These are phyloP conservation scores for Malacosoma neustria DNA, from an alignment of 2,888 invertebrate species.

Conservation along the genomic window DNA sequence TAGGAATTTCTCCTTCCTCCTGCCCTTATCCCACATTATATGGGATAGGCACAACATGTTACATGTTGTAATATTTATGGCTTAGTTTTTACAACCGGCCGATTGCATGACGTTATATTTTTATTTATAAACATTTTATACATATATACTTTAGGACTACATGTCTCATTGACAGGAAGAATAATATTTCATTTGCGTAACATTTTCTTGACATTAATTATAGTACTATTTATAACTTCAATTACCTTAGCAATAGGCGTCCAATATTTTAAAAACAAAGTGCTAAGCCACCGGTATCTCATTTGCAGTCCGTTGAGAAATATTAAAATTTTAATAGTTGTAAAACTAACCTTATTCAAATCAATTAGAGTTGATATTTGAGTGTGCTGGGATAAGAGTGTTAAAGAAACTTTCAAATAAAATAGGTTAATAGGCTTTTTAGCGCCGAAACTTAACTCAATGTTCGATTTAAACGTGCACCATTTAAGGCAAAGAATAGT, in stretches of 20 bases:
- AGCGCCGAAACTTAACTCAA: constrained; percentile 57
- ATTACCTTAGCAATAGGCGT: background rate
- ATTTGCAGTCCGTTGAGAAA: background rate
- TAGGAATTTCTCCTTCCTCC: no score
- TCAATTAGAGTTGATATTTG: background rate
- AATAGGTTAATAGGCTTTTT: constrained; percentile 69
- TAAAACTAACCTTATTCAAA: background rate
- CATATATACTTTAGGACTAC: no score
- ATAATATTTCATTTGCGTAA: background rate
- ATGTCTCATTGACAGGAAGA: no score
- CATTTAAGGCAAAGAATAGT: constrained; percentile 40
- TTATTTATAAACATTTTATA: no score
- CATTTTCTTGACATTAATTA: background rate
- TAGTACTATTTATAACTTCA: background rate
- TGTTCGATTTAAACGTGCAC: constrained; percentile 49
- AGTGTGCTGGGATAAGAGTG: constrained; percentile 14
- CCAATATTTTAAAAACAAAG: background rate
- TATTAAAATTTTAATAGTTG: background rate
- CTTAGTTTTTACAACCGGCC: no score
- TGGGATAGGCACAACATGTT: no score
- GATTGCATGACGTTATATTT: no score
- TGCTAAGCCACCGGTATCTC: background rate
- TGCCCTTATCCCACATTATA: no score
- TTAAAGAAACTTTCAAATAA: constrained; percentile 55
- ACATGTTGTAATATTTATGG: no score